Conservation (phyloP, 1,140 invertebrate species). For the Drosophila kepulauana region DNA sequence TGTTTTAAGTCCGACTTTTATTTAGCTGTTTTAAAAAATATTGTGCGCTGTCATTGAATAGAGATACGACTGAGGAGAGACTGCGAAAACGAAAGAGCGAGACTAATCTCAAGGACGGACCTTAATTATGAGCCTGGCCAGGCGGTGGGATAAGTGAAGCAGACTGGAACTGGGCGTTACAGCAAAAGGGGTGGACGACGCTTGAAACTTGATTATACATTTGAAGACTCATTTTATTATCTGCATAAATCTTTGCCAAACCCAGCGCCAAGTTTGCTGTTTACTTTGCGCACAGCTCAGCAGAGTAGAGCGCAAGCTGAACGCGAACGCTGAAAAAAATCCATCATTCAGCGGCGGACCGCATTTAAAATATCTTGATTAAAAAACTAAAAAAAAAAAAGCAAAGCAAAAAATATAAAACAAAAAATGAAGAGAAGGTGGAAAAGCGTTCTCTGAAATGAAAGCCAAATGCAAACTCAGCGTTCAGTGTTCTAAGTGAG, state of each 20-base stretch:
- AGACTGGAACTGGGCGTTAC: conserved; percentile 23
- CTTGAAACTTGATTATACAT: conserved; percentile 77
- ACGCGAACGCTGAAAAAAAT: conserved; percentile 49
- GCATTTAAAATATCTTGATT: conserved; percentile 82
- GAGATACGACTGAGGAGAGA: conserved; percentile 15
- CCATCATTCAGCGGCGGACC: conserved; percentile 76
- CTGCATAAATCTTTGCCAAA: conserved; percentile 78
- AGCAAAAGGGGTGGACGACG: conserved; percentile 19
- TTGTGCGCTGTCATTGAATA: conserved; percentile 50
- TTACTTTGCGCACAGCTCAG: conserved; percentile 54
- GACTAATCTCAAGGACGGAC: conserved; percentile 54
- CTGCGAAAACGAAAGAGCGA: not conserved
- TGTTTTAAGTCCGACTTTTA: conserved; percentile 35
- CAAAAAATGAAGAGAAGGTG: conserved; percentile 12
- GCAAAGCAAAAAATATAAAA: conserved; percentile 1
- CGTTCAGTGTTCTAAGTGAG: conserved; percentile 68
- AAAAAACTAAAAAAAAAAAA: conserved; percentile 71
- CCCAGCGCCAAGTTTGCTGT: conserved; percentile 69
- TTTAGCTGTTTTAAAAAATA: conserved; percentile 44
- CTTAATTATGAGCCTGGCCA: conserved; percentile 65
- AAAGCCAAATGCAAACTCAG: conserved; percentile 80
- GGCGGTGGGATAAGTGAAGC: conserved; percentile 4
- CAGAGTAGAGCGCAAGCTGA: conserved; percentile 4
- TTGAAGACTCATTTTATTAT: conserved; percentile 82
- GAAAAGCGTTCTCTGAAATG: conserved; percentile 60